Conservation (phyloP, 1,140 invertebrate species). For the Solenopsis invicta region DNA sequence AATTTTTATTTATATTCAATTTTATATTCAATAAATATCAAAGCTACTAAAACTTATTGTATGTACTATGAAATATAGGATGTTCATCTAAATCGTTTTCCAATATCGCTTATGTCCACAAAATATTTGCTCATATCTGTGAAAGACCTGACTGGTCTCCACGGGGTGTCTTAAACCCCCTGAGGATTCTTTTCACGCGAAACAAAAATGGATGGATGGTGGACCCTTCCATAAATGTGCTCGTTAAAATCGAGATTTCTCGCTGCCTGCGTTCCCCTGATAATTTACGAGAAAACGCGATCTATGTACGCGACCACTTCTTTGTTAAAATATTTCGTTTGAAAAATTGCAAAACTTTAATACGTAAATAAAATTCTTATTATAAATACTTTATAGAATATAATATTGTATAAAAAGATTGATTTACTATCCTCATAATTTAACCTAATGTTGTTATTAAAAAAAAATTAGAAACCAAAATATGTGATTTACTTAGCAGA, state of each 20-base stretch:
- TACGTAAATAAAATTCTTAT: background rate
- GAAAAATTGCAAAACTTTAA: background rate
- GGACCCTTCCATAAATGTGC: slow-evolving; percentile 52
- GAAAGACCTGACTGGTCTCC: slow-evolving; percentile 47
- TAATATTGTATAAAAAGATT: background rate
- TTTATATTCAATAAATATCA: background rate
- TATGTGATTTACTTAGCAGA: no score
- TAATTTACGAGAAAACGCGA: slow-evolving; percentile 31
- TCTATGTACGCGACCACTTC: background rate
- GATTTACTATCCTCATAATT: background rate
- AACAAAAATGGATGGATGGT: slow-evolving; percentile 34
- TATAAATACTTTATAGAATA: background rate
- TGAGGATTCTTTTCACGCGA: slow-evolving; percentile 49
- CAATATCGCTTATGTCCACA: slow-evolving; percentile 17
- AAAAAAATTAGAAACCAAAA: slow-evolving; percentile 11
- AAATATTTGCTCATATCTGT: slow-evolving; percentile 60
- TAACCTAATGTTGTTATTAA: background rate
- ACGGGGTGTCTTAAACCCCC: slow-evolving; percentile 27
- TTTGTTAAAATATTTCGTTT: slow-evolving; percentile 8
- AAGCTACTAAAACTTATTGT: background rate
- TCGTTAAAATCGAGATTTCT: slow-evolving; percentile 55
- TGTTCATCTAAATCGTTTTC: background rate
- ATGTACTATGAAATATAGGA: background rate
- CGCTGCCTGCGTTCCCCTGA: slow-evolving; percentile 16
- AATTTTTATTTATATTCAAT: background rate